Evolutionary conservation across 2,797 vertebrate species (phyloP), one percentile per base, ranked within the genome.

Genomic region (Microctenopoma steveboyesi): DNA sequence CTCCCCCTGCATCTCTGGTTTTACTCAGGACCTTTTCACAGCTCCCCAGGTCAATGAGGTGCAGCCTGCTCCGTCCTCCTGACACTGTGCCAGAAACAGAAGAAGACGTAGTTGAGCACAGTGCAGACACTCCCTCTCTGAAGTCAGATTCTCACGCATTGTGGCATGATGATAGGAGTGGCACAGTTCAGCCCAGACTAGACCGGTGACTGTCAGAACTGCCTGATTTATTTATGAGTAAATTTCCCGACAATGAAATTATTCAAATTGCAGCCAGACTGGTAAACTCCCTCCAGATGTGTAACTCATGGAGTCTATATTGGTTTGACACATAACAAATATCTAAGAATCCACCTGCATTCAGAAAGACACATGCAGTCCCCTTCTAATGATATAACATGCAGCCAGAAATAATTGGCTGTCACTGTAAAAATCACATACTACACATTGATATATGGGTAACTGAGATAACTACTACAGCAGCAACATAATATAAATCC

Each of bases 11-110:
- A 28, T 99, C 97, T 79, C 96, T 92, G 55, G 93, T 96, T 89
- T 95, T 95, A 88, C 95, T 94, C 54, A 96, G 81, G 8, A 94
- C 94, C 84, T 95, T 95, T 84, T 99, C 97, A 83, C 98, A 98
- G 91, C 97, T 98, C 25, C 98, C 98, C 72, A 99, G 88, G 92
- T 99, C 98, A 5, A 99, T 95, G 78, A 99, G 97, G 88, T 99
- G 98, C 76, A 99, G 95, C 74, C 97, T 95, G 90, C 98, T 99
- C 48, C 95, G 95, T 87, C 97, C 96, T 18, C 97, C 98, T 3
- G 97, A 98, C 97, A 99, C 98, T 99, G 82, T 43, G 74, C 45
- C 78, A 82, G 84, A 0, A 57, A 86, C 16, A 74, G 64, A 81
- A 62, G 67, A 77, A 51, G 28, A 83, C 74, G 33, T 53, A 78